phyloP scores from a whole-genome alignment of 2,888 invertebrate species.

The Nemurella pictetii region DNA sequence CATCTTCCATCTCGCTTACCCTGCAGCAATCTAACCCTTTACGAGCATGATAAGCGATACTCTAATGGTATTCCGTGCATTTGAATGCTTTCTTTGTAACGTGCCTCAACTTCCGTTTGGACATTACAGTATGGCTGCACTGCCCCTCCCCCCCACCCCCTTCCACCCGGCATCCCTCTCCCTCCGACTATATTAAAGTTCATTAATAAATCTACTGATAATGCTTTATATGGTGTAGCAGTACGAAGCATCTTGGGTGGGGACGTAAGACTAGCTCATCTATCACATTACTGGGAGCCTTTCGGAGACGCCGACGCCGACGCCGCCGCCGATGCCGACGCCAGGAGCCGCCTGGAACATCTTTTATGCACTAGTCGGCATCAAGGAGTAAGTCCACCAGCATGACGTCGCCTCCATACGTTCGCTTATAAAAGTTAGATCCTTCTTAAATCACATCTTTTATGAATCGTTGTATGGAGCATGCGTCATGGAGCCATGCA shows the following conservation, averaged over 20 bases:
- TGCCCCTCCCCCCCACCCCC: neutral
- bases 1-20: conserved; percentile 21
- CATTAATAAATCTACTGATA: conserved; percentile 27
- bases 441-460: neutral
- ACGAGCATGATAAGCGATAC: conserved; percentile 8
- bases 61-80: conserved; percentile 23
- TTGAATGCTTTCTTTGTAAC: conserved; percentile 31
- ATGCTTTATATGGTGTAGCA: neutral
- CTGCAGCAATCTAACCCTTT: neutral
- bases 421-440: neutral
- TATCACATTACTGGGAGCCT: conserved; percentile 11
- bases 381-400: neutral
- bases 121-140: conserved; percentile 5
- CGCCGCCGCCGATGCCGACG: neutral
- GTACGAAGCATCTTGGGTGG: neutral
- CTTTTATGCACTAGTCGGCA: neutral
- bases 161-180: neutral
- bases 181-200: conserved; percentile 26
- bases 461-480: neutral
- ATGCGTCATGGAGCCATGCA: neutral
- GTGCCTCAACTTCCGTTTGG: conserved; percentile 1
- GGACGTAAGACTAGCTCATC: conserved; percentile 14
- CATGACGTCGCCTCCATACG: neutral
- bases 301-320: neutral
- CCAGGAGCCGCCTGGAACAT: neutral